These are phyloP conservation scores for Cercocebus atys DNA, from an alignment of 2,113 vertebrate species.

Conservation along the genomic window DNA sequence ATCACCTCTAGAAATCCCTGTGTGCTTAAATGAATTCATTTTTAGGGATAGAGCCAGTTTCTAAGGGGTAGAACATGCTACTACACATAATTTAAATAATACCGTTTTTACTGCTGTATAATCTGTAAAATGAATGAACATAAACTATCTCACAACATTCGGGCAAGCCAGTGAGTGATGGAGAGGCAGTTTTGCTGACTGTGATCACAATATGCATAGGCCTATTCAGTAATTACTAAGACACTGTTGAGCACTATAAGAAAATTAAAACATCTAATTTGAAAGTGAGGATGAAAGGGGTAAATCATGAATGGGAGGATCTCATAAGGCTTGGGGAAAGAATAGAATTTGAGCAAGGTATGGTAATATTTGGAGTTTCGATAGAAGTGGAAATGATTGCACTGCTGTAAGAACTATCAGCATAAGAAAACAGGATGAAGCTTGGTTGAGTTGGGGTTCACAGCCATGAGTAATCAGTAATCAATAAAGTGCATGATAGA, in stretches of 20 bases:
- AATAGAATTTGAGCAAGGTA: background rate
- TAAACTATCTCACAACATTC: background rate
- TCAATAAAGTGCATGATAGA: background rate
- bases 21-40: background rate
- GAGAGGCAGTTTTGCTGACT: background rate
- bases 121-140: background rate
- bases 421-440: background rate
- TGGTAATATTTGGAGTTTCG: background rate
- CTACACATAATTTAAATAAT: background rate
- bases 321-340: background rate
- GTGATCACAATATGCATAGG: background rate
- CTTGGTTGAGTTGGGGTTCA: rapidly evolving
- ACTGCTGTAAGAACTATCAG: background rate
- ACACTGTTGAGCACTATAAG: background rate
- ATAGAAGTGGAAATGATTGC: background rate
- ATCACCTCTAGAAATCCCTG: background rate
- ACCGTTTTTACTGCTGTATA: background rate
- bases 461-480: background rate
- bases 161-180: background rate
- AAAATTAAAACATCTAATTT: background rate
- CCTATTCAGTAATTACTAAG: background rate
- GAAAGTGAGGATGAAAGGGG: background rate
- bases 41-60: background rate
- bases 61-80: background rate
- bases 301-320: background rate